Evolutionary conservation across 2,113 vertebrate genomes (phyloP).

Genomic region (Vidua chalybeata): DNA sequence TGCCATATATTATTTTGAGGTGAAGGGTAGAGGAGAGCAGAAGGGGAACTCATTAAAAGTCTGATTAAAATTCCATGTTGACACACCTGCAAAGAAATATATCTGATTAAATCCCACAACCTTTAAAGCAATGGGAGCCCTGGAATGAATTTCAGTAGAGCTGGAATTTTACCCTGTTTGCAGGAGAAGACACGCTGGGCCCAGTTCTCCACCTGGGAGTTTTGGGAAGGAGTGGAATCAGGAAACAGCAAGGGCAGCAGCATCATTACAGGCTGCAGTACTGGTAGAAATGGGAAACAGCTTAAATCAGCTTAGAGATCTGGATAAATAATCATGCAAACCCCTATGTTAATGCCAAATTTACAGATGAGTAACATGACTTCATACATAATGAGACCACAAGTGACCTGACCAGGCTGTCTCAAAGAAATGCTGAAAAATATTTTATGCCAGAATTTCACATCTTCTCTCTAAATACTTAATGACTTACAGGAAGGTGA

Average conservation of each 20-base stretch:
- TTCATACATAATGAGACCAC: neutral
- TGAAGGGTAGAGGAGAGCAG: constrained; percentile 50
- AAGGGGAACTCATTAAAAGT: constrained; percentile 51
- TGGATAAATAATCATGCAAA: neutral
- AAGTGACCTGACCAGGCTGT: neutral
- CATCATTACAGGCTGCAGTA: neutral
- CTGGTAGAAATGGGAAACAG: neutral
- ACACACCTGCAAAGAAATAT: constrained; percentile 33
- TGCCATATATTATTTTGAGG: constrained; percentile 26
- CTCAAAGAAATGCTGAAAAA: neutral
- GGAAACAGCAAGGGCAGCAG: neutral
- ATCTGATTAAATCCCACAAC: neutral
- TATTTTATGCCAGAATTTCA: neutral
- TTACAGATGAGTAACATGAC: neutral
- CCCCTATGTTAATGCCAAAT: neutral
- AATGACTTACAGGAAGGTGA: neutral
- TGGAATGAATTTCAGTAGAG: neutral
- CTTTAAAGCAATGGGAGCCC: constrained; percentile 1
- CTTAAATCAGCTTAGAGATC: neutral
- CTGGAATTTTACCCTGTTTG: neutral
- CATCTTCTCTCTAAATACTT: neutral
- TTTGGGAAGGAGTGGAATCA: neutral
- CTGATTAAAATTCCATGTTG: constrained; percentile 55
- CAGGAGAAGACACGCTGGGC: neutral
- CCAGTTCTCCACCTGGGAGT: neutral